Conservation (phyloP, 1,140 invertebrate species). For the Hormaphis cornu region DNA sequence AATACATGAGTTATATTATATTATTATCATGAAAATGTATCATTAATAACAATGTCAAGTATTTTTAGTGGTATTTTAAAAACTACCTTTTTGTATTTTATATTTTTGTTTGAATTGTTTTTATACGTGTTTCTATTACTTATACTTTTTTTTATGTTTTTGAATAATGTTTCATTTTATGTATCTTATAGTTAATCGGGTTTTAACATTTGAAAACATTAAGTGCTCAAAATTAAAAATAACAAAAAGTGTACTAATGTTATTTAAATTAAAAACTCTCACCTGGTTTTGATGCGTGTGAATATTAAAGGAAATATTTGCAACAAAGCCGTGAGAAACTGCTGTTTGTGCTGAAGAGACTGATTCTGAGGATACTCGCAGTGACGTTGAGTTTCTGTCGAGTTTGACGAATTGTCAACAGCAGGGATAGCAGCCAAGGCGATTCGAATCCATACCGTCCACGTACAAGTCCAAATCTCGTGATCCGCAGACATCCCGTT, state of each 20-base stretch:
- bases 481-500: slow-evolving; percentile 39
- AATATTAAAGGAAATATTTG: slow-evolving; percentile 91
- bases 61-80: no score
- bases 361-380: slow-evolving; percentile 57
- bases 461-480: slow-evolving; percentile 66
- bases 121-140: no score
- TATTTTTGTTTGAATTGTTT: no score
- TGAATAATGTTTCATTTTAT: no score
- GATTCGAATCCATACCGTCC: slow-evolving; percentile 78
- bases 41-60: no score
- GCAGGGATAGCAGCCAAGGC: slow-evolving; percentile 45
- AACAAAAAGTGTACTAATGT: not conserved
- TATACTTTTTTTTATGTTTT: no score
- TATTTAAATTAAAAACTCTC: not conserved
- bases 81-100: no score
- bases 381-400: not conserved
- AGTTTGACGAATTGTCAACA: not conserved
- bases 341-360: slow-evolving; percentile 46
- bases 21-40: no score
- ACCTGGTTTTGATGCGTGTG: slow-evolving; percentile 75
- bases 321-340: slow-evolving; percentile 83
- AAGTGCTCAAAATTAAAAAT: not conserved
- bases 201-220: no score
- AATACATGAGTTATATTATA: not conserved
- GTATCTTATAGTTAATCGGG: no score